Percentiles rank a stretch among this genome's conserved stretches.
These are phyloP conservation scores for Diabrotica virgifera DNA, from an alignment of 1,140 invertebrate genomes.

Conservation along the genomic window DNA sequence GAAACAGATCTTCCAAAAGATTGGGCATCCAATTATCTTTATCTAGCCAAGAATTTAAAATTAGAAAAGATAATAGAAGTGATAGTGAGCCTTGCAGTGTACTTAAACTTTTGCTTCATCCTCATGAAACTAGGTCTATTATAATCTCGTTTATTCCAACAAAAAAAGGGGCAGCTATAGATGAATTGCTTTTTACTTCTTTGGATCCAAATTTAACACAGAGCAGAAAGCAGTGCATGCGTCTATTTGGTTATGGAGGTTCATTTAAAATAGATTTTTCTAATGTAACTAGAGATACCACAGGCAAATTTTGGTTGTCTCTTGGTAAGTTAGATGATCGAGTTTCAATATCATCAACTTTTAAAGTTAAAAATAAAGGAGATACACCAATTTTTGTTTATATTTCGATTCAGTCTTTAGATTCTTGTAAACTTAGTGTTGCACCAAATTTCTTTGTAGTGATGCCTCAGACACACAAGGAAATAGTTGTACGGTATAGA, in stretches of 20 bases:
- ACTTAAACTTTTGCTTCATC: slow-evolving; percentile 48
- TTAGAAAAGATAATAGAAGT: slow-evolving; percentile 30
- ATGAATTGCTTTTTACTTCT: slow-evolving; percentile 52
- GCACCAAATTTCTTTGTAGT: slow-evolving; percentile 32
- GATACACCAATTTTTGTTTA: slow-evolving; percentile 50
- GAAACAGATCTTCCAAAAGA: slow-evolving; percentile 52
- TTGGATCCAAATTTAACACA: slow-evolving; percentile 45
- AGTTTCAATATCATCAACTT: slow-evolving; percentile 43
- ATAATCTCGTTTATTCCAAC: slow-evolving; percentile 50
- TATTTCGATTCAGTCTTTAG: slow-evolving; percentile 50
- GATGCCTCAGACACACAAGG: slow-evolving; percentile 32
- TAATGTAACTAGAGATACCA: slow-evolving; percentile 51
- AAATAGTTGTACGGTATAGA: slow-evolving; percentile 28
- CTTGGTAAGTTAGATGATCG: slow-evolving; percentile 50
- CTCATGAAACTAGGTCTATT: slow-evolving; percentile 50
- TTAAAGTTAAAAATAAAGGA: slow-evolving; percentile 51
- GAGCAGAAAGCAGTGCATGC: slow-evolving; percentile 41
- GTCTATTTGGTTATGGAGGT: slow-evolving; percentile 54
- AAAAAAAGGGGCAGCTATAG: slow-evolving; percentile 46
- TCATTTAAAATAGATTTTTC: slow-evolving; percentile 49
- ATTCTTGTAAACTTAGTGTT: slow-evolving; percentile 36
- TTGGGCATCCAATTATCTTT: slow-evolving; percentile 51
- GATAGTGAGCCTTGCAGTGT: slow-evolving; percentile 34
- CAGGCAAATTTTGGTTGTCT: slow-evolving; percentile 52
- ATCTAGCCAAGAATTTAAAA: slow-evolving; percentile 37